Percentiles rank a stretch among this genome's conserved stretches.
These are phyloP conservation scores for Pelusios castaneus DNA, from an alignment of 2,113 vertebrate species.

Conservation along the genomic window DNA sequence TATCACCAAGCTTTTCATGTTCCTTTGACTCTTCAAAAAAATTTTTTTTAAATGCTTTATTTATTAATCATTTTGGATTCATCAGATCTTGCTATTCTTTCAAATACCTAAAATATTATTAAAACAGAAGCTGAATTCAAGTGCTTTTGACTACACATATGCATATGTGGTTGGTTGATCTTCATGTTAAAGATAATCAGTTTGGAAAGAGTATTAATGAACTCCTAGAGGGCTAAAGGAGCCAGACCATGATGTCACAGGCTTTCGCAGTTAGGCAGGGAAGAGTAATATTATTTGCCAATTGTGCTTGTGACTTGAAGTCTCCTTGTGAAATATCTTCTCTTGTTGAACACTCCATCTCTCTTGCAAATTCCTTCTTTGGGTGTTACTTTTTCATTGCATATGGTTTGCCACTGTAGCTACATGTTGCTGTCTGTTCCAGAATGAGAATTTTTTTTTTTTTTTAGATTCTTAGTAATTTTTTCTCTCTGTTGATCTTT, in stretches of 20 bases:
- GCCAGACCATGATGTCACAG: not conserved
- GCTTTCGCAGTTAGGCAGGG: not conserved
- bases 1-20: not conserved
- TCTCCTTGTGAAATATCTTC: not conserved
- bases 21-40: not conserved
- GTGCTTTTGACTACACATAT: not conserved
- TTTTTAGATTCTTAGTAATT: not conserved
- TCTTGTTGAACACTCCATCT: not conserved
- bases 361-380: not conserved
- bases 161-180: not conserved
- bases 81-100: not conserved
- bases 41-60: not conserved
- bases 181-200: not conserved
- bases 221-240: not conserved
- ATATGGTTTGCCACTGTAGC: not conserved
- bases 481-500: not conserved
- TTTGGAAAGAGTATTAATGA: not conserved
- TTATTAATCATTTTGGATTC: not conserved
- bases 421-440: not conserved
- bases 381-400: not conserved
- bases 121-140: not conserved
- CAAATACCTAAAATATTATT: not conserved
- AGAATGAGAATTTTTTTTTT: not conserved
- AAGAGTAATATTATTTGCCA: not conserved
- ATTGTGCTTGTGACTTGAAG: not conserved